Evolutionary conservation across 2,888 invertebrate genomes (phyloP).

Genomic region (Lordiphosa fenestrarum): DNA sequence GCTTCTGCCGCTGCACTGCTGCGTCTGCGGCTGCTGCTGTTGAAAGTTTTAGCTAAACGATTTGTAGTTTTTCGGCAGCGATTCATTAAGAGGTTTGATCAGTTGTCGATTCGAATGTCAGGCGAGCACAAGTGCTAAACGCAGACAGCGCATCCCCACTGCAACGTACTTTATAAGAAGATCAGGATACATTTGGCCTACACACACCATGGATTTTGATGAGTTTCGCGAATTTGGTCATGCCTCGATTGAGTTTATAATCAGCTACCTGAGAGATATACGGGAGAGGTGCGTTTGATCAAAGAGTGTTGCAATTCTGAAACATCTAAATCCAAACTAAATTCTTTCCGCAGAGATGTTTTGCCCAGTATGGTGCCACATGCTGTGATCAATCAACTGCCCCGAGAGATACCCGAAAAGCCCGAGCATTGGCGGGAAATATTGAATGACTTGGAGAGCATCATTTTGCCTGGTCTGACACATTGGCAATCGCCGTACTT

Average conservation of each 20-base stretch:
- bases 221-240: slow-evolving; percentile 92
- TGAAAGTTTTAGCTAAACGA: slow-evolving; percentile 37
- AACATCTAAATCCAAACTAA: not conserved
- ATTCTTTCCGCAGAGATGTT: slow-evolving; percentile 52
- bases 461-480: slow-evolving; percentile 66
- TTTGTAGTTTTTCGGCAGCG: slow-evolving; percentile 16
- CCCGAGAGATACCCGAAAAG: slow-evolving; percentile 66
- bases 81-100: slow-evolving; percentile 41
- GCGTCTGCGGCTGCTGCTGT: slow-evolving; percentile 6
- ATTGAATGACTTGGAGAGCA: slow-evolving; percentile 61
- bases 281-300: slow-evolving; percentile 84
- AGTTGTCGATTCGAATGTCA: slow-evolving; percentile 70
- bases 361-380: slow-evolving; percentile 53
- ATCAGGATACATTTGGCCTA: slow-evolving; percentile 2
- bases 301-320: not conserved
- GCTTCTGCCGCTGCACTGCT: slow-evolving; percentile 7
- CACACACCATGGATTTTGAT: slow-evolving; percentile 85
- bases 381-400: slow-evolving; percentile 57
- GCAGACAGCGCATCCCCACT: slow-evolving; percentile 31
- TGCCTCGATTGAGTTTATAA: slow-evolving; percentile 93
- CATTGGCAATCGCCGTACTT: slow-evolving; percentile 75
- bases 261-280: slow-evolving; percentile 93
- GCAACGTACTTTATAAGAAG: not conserved
- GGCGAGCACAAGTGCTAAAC: slow-evolving; percentile 61
- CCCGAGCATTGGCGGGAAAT: slow-evolving; percentile 66